Percentiles rank a stretch among this genome's conserved stretches.
phyloP scores from a whole-genome alignment of 2,113 vertebrate species.

The Myanophis thanlyinensis region DNA sequence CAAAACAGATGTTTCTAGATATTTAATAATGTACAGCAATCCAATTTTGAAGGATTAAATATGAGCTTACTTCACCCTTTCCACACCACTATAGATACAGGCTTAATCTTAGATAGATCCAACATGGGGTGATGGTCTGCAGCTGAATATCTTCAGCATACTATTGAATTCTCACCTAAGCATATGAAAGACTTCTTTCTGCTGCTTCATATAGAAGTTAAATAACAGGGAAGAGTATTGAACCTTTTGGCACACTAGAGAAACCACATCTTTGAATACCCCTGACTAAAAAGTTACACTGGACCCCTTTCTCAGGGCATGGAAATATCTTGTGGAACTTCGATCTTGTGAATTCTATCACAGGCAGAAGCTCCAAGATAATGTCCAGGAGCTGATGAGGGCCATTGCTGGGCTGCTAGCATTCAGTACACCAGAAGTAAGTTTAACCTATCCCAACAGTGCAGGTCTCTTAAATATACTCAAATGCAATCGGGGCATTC shows the following conservation, averaged over 20 bases:
- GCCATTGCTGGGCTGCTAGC: background rate
- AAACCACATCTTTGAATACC: background rate
- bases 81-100: background rate
- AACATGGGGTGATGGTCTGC: background rate
- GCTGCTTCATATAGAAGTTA: background rate
- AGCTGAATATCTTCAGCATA: background rate
- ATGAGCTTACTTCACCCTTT: background rate
- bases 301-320: background rate
- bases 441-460: background rate
- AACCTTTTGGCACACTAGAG: background rate
- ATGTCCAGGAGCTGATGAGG: background rate
- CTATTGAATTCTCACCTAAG: background rate
- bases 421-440: background rate
- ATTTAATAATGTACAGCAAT: background rate
- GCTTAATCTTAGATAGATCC: background rate
- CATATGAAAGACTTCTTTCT: background rate
- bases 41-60: background rate
- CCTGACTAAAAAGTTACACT: background rate
- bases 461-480: background rate
- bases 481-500: background rate
- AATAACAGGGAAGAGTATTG: background rate
- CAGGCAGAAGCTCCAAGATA: background rate
- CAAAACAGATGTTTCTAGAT: background rate
- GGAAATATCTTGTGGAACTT: background rate
- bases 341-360: background rate